A percentile compares a stretch with the other conserved stretches of the same genome.
phyloP scores from a whole-genome alignment of 2,113 vertebrate genomes.

The Addax nasomaculatus region DNA sequence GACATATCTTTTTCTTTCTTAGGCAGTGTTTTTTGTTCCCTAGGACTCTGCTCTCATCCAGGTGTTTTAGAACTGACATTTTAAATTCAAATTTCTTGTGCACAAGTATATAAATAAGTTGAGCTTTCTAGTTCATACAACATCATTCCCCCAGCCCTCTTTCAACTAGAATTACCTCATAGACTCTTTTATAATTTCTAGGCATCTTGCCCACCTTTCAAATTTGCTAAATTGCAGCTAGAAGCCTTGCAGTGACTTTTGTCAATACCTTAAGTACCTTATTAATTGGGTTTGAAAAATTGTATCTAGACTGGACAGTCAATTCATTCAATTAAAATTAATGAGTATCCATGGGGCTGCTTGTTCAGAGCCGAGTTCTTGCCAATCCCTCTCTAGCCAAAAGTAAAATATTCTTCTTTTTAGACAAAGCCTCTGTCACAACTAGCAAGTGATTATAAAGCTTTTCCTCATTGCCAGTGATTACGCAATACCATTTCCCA shows the following conservation, averaged over 20 bases:
- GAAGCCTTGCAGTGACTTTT: constrained; percentile 15
- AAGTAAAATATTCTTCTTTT: background rate
- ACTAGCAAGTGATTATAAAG: background rate
- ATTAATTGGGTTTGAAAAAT: constrained; percentile 52
- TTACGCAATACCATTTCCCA: background rate
- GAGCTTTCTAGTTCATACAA: background rate
- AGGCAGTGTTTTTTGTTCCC: background rate
- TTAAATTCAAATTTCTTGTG: background rate
- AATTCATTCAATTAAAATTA: constrained; percentile 56
- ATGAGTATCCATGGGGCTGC: constrained; percentile 13
- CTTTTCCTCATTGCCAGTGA: background rate
- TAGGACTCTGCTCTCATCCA: background rate
- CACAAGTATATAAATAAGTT: background rate
- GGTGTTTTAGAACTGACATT: constrained; percentile 29
- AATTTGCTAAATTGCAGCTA: constrained; percentile 44
- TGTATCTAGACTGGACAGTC: constrained; percentile 38
- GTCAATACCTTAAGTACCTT: constrained; percentile 36
- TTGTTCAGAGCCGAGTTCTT: background rate
- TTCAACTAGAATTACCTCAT: background rate
- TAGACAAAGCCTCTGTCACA: background rate
- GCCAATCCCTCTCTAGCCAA: background rate
- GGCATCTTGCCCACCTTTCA: background rate
- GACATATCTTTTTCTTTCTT: background rate
- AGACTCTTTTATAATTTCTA: background rate
- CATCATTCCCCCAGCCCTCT: background rate